These are phyloP conservation scores for Fragum sueziense DNA, from an alignment of 2,888 invertebrate species.

Conservation along the genomic window DNA sequence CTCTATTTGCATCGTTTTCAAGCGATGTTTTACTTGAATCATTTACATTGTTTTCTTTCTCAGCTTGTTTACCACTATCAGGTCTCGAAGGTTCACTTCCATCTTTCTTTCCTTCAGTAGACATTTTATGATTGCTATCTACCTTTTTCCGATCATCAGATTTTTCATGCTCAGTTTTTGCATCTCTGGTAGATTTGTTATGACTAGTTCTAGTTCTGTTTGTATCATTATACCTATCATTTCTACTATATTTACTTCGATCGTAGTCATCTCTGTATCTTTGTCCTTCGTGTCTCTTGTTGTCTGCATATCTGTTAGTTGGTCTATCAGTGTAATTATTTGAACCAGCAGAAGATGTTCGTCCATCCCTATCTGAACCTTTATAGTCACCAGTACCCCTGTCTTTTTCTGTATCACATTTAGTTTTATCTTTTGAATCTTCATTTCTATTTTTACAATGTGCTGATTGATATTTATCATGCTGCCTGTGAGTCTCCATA, in stretches of 20 bases:
- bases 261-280: constrained; percentile 9
- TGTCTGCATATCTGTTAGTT: background rate
- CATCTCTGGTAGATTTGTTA: too few relatives aligned
- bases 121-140: too few relatives aligned
- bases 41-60: too few relatives aligned
- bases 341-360: background rate
- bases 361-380: background rate
- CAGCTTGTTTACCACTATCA: too few relatives aligned
- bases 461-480: constrained; percentile 6
- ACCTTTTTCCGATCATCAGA: too few relatives aligned
- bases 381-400: background rate
- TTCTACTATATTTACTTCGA: background rate
- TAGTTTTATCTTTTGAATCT: background rate
- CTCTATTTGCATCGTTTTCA: too few relatives aligned
- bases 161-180: too few relatives aligned
- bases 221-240: background rate
- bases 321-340: background rate
- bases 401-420: background rate
- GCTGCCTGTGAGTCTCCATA: constrained; percentile 14
- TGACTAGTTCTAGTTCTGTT: background rate
- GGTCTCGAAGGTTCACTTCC: too few relatives aligned
- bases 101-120: too few relatives aligned
- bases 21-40: too few relatives aligned
- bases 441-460: background rate
- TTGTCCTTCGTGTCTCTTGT: background rate